Evolutionary conservation across 2,113 vertebrate genomes (phyloP).

Genomic region (Xyrauchen texanus): DNA sequence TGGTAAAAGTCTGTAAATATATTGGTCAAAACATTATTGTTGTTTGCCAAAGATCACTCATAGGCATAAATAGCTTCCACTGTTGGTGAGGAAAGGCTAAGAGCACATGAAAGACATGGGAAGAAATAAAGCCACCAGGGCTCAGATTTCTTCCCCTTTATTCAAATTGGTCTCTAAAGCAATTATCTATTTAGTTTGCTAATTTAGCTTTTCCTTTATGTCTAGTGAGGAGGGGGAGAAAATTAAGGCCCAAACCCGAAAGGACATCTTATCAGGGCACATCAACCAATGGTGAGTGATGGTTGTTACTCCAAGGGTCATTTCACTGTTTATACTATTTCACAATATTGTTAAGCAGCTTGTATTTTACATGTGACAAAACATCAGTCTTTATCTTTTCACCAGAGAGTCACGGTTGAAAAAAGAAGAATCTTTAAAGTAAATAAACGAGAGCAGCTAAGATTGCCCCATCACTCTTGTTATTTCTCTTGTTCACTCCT

Average conservation of each 20-base stretch:
- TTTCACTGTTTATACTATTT: conserved; percentile 52
- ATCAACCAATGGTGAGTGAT: conserved; percentile 49
- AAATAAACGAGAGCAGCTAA: conserved; percentile 49
- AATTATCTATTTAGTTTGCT: conserved; percentile 48
- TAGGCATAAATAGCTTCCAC: conserved; percentile 52
- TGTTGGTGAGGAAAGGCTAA: conserved; percentile 44
- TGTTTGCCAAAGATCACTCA: conserved; percentile 51
- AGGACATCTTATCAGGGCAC: conserved; percentile 39
- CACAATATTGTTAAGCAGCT: conserved; percentile 56
- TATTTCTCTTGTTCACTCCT: conserved; percentile 40
- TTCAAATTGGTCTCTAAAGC: conserved; percentile 44
- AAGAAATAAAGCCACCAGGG: conserved; percentile 48
- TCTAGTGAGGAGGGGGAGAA: conserved; percentile 14
- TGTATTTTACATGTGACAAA: conserved; percentile 58
- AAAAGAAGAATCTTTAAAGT: conserved; percentile 41
- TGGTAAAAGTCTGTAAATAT: no score
- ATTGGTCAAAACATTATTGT: neutral
- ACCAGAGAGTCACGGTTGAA: conserved; percentile 41
- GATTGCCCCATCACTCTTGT: conserved; percentile 42
- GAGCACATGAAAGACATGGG: conserved; percentile 4
- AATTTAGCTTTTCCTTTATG: conserved; percentile 48
- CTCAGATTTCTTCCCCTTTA: conserved; percentile 48
- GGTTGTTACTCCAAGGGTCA: conserved; percentile 51
- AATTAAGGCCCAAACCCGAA: conserved; percentile 31
- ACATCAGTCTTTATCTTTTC: conserved; percentile 53